Evolutionary conservation across 1,140 invertebrate species (phyloP), one percentile per base, ranked within the genome.

Genomic region (Drosophila rhopaloa): DNA sequence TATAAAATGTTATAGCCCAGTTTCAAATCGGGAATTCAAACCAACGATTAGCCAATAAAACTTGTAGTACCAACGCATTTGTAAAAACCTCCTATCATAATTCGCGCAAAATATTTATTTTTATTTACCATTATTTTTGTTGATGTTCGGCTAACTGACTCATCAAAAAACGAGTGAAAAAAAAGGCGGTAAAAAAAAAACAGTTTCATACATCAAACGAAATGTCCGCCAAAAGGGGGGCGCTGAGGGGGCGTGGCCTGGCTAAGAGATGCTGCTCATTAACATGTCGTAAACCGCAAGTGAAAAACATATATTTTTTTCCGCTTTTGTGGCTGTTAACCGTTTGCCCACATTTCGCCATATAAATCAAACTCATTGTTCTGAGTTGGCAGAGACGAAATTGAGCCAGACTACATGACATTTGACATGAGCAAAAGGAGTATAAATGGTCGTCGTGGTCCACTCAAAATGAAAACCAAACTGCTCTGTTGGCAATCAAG

Each of bases 281-380:
- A 88, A 88, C 84, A 88, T 88, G 84, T 88, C 84, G 89, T 88
- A 88, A 88, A 89, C 84, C 84, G 84, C 80, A 89, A 82, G 76
- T 50, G 51, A 67, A 54, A 76, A 70, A 80, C 9, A 43, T 48
- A 13, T 7, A 16, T 48, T 72, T 59, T 58, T 54, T 54, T 43
- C 11, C 37, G 38, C 40, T 37, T 44, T 57, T 63, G 5, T n/a
- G 56, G 51, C 63, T 81, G 63, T 63, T 59, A 72, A 19, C 40
- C 48, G 14, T 41, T 46, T 44, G 57, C 11, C 43, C 46, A 47
- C 53, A 63, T 62, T 67, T 53, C 1, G 63, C 51, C 66, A 72
- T 47, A 80, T 74, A 74, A 82, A 76, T 82, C 66, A 79, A 65
- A 76, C 24, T 76, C 76, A 73, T 86, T 88, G 83, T 88, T 86